phyloP scores from a whole-genome alignment of 2,113 vertebrate species.

The Phocoena phocoena region DNA sequence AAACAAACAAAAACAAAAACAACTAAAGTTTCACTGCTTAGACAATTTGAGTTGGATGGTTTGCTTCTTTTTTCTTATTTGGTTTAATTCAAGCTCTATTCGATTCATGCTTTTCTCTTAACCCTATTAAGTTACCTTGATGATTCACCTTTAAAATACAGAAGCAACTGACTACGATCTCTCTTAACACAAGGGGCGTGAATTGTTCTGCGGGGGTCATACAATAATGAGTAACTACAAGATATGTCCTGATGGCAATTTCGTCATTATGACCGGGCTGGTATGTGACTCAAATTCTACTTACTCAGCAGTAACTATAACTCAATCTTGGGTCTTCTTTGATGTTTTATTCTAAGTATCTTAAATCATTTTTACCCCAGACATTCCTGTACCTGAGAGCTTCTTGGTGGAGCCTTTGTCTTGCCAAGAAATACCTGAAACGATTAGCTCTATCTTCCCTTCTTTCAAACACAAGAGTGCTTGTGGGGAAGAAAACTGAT shows the following conservation, averaged over 20 bases:
- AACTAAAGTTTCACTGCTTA: constrained; percentile 1
- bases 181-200: not conserved
- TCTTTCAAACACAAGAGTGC: not conserved
- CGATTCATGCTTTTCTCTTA: constrained; percentile 15
- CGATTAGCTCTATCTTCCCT: not conserved
- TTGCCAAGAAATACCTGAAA: not conserved
- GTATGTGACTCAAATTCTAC: not conserved
- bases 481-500: not conserved
- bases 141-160: not conserved
- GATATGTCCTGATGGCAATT: not conserved
- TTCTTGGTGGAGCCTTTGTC: not conserved
- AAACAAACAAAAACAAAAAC: not conserved
- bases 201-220: not conserved
- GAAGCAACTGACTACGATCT: not conserved
- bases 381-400: not conserved
- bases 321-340: not conserved
- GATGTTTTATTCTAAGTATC: constrained; percentile 32
- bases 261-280: not conserved
- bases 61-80: constrained; percentile 30
- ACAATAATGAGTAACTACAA: not conserved
- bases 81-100: not conserved
- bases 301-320: not conserved
- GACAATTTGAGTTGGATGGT: not conserved
- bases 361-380: not conserved
- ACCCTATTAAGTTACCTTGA: not conserved